A percentile compares a stretch with the other conserved stretches of the same genome.
These are phyloP conservation scores for Calidris pugnax DNA, from an alignment of 2,113 vertebrate genomes.

Conservation along the genomic window DNA sequence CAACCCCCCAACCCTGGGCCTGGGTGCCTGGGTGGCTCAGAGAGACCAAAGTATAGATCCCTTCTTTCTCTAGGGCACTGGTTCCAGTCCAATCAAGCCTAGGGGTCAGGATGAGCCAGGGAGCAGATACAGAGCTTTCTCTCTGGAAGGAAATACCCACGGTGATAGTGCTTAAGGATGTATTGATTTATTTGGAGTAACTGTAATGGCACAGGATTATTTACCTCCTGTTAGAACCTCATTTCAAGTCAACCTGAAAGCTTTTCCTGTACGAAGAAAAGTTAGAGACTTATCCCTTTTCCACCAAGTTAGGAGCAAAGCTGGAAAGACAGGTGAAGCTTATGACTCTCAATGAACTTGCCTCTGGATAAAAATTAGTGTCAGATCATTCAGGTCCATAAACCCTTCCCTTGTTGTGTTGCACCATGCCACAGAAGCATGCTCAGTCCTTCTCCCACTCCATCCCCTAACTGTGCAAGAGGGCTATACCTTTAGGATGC, in stretches of 20 bases:
- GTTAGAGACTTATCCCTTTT: background rate
- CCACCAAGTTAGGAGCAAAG: background rate
- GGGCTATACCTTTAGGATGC: conserved; percentile 49
- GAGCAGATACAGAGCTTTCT: background rate
- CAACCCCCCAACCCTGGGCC: background rate
- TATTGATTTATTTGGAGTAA: background rate
- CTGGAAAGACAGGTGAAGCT: background rate
- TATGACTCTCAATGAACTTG: background rate
- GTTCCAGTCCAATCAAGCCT: background rate
- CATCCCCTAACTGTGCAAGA: background rate
- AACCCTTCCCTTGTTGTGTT: background rate
- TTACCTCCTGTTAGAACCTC: background rate
- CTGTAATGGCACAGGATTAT: background rate
- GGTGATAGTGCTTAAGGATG: background rate
- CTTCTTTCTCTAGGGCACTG: background rate
- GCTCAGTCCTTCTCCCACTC: background rate
- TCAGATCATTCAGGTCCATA: background rate
- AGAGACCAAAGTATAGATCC: background rate
- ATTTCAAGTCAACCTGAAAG: background rate
- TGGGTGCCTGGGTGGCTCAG: background rate
- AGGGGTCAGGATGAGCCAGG: background rate
- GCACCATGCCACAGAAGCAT: background rate
- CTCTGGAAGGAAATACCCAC: background rate
- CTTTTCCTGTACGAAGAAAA: background rate
- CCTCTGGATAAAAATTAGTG: background rate